Evolutionary conservation across 2,888 invertebrate genomes (phyloP), one percentile per base, ranked within the genome.

Genomic region (Spodoptera littoralis): DNA sequence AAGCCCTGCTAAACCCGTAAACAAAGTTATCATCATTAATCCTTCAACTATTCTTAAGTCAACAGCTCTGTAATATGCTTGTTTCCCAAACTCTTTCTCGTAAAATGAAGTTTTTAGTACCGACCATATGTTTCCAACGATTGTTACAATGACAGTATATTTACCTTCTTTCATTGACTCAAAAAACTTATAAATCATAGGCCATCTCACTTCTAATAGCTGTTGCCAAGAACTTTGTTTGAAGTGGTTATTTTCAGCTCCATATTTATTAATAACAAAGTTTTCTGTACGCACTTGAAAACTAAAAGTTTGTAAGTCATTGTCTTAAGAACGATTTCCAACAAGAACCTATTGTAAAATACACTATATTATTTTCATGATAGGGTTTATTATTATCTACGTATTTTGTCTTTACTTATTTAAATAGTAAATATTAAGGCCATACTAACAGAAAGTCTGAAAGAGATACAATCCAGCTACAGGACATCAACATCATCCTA

Each of bases 91-190:
- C 3, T 9, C 9, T 18, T 18, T 36, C 36, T 36, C 9, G 36
- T 36, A 36, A 36, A 36, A 36, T 9, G 8, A 30, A 59, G 53
- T 70, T 61, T 66, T 50, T 61, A 62, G 57, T 55, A 24, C 13
- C n/a, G 13, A 22, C 62, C 73, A 60, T 47, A 56, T 61, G 73
- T 11, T 65, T 13, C 50, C 70, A 58, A 65, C 60, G 53, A 58
- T 55, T n/a, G 4, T 48, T n/a, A 24, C 30, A 62, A 36, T 44
- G 22, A 47, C 36, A 24, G 50, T 60, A 62, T 73, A 58, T 66
- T 66, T 59, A 11, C 36, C 36, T 58, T 45, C 27, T 55, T 62
- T 62, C 30, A 67, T 58, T 46, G 60, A 65, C 49, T 64, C 46
- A 48, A 30, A 45, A 55, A 72, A 55, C 48, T 60, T 43, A 18